Percentiles rank a stretch among this genome's conserved stretches.
Conservation (phyloP, 2,113 vertebrate species). For the Rhinolophus ferrumequinum region DNA sequence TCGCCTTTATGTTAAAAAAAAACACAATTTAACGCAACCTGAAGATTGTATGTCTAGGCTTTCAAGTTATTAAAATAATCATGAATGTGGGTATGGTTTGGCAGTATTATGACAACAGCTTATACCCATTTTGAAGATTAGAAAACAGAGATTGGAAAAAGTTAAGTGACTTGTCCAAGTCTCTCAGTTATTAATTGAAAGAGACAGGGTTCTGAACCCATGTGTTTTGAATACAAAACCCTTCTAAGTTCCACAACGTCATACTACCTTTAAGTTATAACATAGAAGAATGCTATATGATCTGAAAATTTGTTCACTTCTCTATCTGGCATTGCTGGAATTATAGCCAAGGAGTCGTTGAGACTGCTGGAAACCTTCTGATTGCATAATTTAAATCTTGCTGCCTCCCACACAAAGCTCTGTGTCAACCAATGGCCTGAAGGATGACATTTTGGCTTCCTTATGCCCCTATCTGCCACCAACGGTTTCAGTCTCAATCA, state of each 20-base stretch:
- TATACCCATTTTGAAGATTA: not conserved
- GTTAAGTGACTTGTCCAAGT: not conserved
- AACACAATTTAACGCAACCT: not conserved
- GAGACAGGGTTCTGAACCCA: not conserved
- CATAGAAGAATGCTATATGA: not conserved
- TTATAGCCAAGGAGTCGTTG: not conserved
- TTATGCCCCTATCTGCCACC: not conserved
- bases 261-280: not conserved
- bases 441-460: not conserved
- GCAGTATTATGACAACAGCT: not conserved
- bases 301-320: not conserved
- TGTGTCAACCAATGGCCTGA: not conserved
- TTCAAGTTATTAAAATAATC: not conserved
- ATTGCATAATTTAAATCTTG: not conserved
- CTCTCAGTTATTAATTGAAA: slow-evolving; percentile 9
- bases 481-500: not conserved
- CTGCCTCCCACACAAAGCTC: not conserved
- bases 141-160: slow-evolving; percentile 6
- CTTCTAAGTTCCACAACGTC: not conserved
- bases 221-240: not conserved
- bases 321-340: not conserved
- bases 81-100: not conserved
- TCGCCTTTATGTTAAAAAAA: not conserved
- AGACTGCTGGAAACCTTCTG: not conserved
- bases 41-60: not conserved